Evolutionary conservation across 2,888 invertebrate species (phyloP), one percentile per base, ranked within the genome.

Genomic region (Hyposoter didymator): DNA sequence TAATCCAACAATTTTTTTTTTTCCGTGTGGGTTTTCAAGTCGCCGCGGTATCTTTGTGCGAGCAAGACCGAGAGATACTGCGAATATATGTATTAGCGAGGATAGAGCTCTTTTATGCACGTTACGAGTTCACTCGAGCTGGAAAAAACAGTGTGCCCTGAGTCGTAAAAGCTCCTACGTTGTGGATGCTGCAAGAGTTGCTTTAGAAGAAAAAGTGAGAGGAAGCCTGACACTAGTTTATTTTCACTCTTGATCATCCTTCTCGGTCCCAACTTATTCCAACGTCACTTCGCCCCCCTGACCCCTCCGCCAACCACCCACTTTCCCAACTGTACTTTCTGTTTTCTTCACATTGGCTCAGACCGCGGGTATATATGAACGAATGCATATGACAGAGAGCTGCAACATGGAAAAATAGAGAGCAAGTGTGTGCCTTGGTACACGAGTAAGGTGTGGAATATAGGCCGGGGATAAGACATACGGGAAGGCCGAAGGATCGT

Each of bases 201-300:
- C 62, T 72, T 35, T 28, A 43, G 45, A 69, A 62, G 64, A 47
- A 59, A 76, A 70, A 52, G 39, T 55, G 47, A 67, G 66, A 76
- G 49, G 55, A 75, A 75, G 69, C 72, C 76, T 64, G 78, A 85
- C 84, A 75, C 83, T 74, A 85, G 78, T 86, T 87, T 85, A 86
- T 87, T 85, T 87, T 87, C 80, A 83, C 85, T 83, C 83, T 80
- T 79, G 79, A 85, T 83, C 82, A 76, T 82, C 82, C 70, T 67
- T 70, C 82, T 79, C 78, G 43, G 72, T 73, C 45, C 45, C 69
- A 62, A 59, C 59, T 62, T 49, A 28, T 75, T 52, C 52, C 81
- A 62, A 39, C 70, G 32, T 47, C 45, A 67, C 69, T 52, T 28
- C 59, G 70, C 67, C 67, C 59, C 59, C 28, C 43, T 47, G 43